Evolutionary conservation across 2,888 invertebrate genomes (phyloP).

Genomic region (Caenorhabditis japonica): DNA sequence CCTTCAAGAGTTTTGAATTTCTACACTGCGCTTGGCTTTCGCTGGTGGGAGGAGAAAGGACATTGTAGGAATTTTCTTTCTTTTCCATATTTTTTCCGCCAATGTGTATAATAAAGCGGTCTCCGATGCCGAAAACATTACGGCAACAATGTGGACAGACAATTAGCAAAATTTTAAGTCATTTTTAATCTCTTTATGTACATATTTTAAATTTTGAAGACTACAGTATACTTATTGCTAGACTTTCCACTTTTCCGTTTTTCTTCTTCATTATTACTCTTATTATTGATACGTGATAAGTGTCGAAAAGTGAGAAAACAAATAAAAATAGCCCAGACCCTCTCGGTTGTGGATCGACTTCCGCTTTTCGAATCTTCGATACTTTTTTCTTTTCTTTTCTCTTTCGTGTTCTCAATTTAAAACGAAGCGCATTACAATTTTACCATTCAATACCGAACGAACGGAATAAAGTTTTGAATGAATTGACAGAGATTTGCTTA

Average conservation of each 20-base stretch:
- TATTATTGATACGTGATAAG: conserved; percentile 25
- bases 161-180: too few relatives aligned
- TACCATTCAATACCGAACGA: too few relatives aligned
- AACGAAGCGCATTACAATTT: too few relatives aligned
- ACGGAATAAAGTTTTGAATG: background rate
- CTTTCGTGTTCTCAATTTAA: conserved; percentile 11
- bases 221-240: background rate
- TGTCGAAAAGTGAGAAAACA: conserved; percentile 42
- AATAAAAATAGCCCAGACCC: conserved; percentile 8
- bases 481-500: background rate
- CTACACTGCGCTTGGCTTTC: conserved; percentile 12
- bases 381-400: background rate
- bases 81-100: conserved; percentile 3
- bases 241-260: background rate
- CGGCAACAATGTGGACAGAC: too few relatives aligned
- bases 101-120: background rate
- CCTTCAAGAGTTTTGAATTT: conserved; percentile 23
- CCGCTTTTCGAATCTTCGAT: conserved; percentile 8
- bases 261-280: conserved; percentile 18
- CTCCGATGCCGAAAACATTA: too few relatives aligned
- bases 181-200: too few relatives aligned
- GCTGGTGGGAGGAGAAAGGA: conserved; percentile 10
- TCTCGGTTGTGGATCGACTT: conserved; percentile 13
- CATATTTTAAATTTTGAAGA: too few relatives aligned
- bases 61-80: conserved; percentile 23